Evolutionary conservation across 2,113 vertebrate genomes (phyloP).

Genomic region (Probosciger aterrimus): DNA sequence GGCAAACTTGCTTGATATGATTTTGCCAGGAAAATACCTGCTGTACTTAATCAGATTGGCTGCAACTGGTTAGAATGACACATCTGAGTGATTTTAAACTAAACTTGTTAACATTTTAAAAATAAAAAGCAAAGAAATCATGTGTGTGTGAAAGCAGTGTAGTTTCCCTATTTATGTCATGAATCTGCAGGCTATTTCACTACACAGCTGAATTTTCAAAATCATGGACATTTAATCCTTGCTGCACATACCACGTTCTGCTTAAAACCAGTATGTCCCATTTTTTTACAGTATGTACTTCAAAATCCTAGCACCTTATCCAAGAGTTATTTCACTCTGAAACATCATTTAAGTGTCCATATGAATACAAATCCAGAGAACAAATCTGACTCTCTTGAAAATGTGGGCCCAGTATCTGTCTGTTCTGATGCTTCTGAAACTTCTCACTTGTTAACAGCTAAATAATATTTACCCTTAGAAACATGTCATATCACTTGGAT

Average conservation of each 20-base stretch:
- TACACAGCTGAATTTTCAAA: neutral
- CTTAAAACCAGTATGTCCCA: neutral
- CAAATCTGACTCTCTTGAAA: neutral
- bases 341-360: neutral
- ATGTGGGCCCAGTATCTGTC: neutral
- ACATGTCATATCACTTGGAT: neutral
- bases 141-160: rapidly evolving
- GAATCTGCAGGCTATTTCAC: neutral
- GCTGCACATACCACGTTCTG: neutral
- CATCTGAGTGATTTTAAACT: neutral
- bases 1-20: neutral
- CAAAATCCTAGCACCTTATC: neutral
- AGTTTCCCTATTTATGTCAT: neutral
- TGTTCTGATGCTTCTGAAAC: neutral
- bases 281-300: neutral
- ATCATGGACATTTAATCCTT: neutral
- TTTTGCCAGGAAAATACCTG: neutral
- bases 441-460: neutral
- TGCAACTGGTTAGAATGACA: neutral
- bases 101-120: neutral
- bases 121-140: neutral
- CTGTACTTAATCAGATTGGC: neutral
- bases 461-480: neutral
- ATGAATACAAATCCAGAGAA: neutral
- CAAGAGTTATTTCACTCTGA: neutral